Evolutionary conservation across 1,140 invertebrate genomes (phyloP).

Genomic region (Hirudo medicinalis): DNA sequence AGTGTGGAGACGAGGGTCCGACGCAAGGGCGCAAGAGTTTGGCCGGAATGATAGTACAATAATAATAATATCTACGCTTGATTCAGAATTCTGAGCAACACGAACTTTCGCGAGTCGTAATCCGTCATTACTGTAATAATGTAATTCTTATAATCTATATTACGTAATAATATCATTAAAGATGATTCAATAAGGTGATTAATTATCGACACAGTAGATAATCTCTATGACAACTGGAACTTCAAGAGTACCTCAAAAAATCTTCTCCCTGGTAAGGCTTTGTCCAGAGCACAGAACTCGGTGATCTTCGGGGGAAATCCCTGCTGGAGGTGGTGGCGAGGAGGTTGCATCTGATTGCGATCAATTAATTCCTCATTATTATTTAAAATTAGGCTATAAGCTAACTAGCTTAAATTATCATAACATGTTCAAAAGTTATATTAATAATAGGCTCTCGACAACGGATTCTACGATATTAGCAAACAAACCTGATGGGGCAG

Average conservation of each 20-base stretch:
- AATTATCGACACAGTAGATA: background rate
- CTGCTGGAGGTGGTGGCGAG: background rate
- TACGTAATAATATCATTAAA: background rate
- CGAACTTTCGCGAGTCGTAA: too few relatives aligned
- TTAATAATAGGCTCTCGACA: background rate
- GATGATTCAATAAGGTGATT: slow-evolving; percentile 25
- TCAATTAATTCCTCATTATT: background rate
- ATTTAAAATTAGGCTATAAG: background rate
- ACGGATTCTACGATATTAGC: background rate
- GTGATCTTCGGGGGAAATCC: slow-evolving; percentile 44
- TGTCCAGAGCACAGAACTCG: slow-evolving; percentile 87
- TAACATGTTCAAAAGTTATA: background rate
- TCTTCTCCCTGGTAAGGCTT: slow-evolving; percentile 73
- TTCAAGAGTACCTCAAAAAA: slow-evolving; percentile 59
- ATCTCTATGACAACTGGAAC: too few relatives aligned
- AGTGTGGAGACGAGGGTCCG: background rate
- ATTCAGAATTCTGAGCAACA: background rate
- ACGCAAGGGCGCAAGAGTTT: background rate
- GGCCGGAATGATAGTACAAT: background rate
- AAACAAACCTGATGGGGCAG: slow-evolving; percentile 15
- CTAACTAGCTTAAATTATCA: background rate
- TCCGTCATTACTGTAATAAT: background rate
- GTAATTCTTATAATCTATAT: background rate
- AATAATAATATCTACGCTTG: background rate
- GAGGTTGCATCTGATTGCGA: background rate